phyloP scores from a whole-genome alignment of 2,113 vertebrate genomes.

The Chiloscyllium plagiosum region DNA sequence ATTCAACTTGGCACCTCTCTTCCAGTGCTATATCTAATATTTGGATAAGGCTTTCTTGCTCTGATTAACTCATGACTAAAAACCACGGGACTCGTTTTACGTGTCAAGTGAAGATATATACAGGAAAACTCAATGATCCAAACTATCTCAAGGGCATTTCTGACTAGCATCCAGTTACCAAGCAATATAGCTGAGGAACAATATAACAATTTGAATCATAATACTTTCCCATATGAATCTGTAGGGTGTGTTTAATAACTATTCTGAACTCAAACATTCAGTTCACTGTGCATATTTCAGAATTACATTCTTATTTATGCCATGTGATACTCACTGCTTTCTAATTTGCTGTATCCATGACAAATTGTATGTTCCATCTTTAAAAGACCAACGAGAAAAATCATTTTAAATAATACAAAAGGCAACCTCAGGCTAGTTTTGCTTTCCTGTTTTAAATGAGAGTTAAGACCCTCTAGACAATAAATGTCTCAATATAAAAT shows the following conservation, averaged over 20 bases:
- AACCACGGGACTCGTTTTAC: not conserved
- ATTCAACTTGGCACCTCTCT: not conserved
- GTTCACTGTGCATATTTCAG: not conserved
- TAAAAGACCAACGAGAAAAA: not conserved
- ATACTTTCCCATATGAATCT: not conserved
- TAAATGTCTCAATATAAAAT: too few relatives aligned
- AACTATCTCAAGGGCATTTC: not conserved
- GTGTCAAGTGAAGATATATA: not conserved
- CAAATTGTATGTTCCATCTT: not conserved
- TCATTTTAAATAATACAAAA: not conserved
- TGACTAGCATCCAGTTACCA: not conserved
- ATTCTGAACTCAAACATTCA: not conserved
- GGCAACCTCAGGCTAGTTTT: not conserved
- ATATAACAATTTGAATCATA: not conserved
- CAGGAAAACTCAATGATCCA: not conserved
- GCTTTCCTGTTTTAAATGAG: not conserved
- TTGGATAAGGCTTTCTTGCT: not conserved
- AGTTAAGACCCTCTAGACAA: not conserved
- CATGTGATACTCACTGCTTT: not conserved
- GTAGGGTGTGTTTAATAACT: not conserved
- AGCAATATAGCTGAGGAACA: not conserved
- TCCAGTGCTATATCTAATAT: too few relatives aligned
- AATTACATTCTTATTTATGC: not conserved
- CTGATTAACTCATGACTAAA: not conserved
- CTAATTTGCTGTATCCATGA: not conserved